Evolutionary conservation across 2,888 invertebrate genomes (phyloP).

Genomic region (Ecliptopera silaceata): DNA sequence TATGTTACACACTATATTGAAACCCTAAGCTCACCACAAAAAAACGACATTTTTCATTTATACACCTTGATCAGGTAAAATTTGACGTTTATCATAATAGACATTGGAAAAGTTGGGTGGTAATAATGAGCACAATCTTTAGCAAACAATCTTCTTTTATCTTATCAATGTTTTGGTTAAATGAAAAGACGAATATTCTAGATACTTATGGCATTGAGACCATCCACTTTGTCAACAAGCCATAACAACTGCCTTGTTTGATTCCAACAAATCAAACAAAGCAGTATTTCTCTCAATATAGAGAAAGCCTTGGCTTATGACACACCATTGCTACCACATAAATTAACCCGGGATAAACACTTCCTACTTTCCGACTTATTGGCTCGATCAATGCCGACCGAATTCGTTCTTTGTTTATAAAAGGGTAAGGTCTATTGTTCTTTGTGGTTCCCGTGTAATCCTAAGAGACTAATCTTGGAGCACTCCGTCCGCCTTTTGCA

Average conservation of each 20-base stretch:
- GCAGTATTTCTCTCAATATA: constrained; percentile 20
- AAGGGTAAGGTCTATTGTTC: constrained; percentile 37
- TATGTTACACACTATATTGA: background rate
- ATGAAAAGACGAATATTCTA: background rate
- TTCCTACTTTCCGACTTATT: constrained; percentile 42
- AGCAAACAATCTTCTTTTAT: no score
- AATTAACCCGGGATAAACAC: constrained; percentile 35
- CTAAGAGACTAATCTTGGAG: constrained; percentile 74
- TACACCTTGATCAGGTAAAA: no score
- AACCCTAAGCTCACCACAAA: background rate
- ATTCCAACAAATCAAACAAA: constrained; percentile 12
- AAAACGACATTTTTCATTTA: background rate
- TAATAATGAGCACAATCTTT: no score
- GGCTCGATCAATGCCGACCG: constrained; percentile 21
- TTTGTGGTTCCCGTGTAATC: constrained; percentile 48
- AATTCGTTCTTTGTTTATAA: constrained; percentile 36
- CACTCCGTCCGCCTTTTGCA: constrained; percentile 67
- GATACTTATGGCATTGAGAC: background rate
- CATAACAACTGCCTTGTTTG: constrained; percentile 3
- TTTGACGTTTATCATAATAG: background rate
- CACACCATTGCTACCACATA: constrained; percentile 32
- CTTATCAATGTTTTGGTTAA: background rate
- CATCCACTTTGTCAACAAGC: background rate
- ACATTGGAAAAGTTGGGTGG: no score
- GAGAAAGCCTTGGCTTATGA: constrained; percentile 29